These are phyloP conservation scores for Nylanderia fulva DNA, from an alignment of 1,140 invertebrate species.

Conservation along the genomic window DNA sequence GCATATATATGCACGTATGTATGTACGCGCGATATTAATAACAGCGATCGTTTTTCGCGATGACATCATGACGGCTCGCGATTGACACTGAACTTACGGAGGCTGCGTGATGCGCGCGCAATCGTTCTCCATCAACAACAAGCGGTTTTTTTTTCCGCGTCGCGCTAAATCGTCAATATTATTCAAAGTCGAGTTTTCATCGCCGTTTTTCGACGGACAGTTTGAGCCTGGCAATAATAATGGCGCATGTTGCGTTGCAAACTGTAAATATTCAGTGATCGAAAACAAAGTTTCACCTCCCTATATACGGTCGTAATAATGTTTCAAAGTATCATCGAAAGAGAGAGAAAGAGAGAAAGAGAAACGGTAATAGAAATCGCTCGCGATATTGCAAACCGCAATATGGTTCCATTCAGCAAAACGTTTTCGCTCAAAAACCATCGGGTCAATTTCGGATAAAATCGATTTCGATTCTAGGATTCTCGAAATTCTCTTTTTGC, in stretches of 20 bases:
- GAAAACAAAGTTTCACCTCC: not conserved
- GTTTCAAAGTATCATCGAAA: not conserved
- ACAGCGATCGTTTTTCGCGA: conserved; percentile 6
- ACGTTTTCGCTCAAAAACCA: not conserved
- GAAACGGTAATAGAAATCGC: not conserved
- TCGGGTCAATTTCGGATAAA: not conserved
- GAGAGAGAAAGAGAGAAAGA: not conserved
- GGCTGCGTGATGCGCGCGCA: not conserved
- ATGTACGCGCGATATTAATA: conserved; percentile 10
- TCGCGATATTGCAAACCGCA: not conserved
- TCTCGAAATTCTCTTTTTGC: not conserved
- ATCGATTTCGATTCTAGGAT: not conserved
- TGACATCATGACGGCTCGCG: not conserved
- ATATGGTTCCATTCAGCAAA: not conserved
- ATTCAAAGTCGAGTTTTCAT: conserved; percentile 8
- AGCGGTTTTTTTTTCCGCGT: not conserved
- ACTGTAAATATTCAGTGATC: not conserved
- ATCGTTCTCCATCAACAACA: not conserved
- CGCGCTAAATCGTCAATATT: not conserved
- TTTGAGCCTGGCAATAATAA: not conserved
- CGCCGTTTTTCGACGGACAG: not conserved
- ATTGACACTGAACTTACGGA: conserved; percentile 29
- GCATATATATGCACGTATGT: not conserved
- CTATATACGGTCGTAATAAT: not conserved
- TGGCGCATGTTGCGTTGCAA: not conserved